These are phyloP conservation scores for Meloidogyne hapla DNA, from an alignment of 1,140 invertebrate genomes.

Conservation along the genomic window DNA sequence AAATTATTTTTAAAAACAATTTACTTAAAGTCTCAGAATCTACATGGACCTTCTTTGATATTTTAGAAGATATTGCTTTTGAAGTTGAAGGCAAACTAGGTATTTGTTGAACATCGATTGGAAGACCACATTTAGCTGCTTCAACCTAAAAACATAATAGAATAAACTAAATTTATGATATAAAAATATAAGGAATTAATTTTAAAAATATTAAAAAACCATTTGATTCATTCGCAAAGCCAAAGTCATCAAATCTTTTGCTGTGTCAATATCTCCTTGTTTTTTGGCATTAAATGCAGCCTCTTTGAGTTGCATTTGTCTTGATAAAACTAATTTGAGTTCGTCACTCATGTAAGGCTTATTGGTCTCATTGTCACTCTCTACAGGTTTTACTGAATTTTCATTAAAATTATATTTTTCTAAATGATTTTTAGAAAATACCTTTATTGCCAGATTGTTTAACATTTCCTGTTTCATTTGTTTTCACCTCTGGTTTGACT, in stretches of 20 bases:
- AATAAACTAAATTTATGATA: neutral
- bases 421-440: neutral
- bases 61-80: neutral
- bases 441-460: neutral
- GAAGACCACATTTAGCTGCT: slow-evolving; percentile 32
- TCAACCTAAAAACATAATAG: slow-evolving; percentile 18
- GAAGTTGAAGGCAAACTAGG: slow-evolving; percentile 22
- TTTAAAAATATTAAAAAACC: neutral
- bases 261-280: slow-evolving; percentile 20
- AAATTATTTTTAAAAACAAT: slow-evolving; percentile 4
- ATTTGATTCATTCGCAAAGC: slow-evolving; percentile 10
- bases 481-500: neutral
- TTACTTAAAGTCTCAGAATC: slow-evolving; percentile 15
- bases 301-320: slow-evolving; percentile 30
- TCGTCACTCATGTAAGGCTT: slow-evolving; percentile 24
- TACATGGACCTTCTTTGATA: neutral
- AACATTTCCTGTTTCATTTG: neutral
- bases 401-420: neutral
- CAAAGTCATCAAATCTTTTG: slow-evolving; percentile 11
- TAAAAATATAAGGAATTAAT: neutral
- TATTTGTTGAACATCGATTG: slow-evolving; percentile 28
- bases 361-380: neutral
- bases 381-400: neutral
- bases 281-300: slow-evolving; percentile 32
- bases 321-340: slow-evolving; percentile 22